Conservation (phyloP, 2,797 vertebrate species). For the Acropternis orthonyx region DNA sequence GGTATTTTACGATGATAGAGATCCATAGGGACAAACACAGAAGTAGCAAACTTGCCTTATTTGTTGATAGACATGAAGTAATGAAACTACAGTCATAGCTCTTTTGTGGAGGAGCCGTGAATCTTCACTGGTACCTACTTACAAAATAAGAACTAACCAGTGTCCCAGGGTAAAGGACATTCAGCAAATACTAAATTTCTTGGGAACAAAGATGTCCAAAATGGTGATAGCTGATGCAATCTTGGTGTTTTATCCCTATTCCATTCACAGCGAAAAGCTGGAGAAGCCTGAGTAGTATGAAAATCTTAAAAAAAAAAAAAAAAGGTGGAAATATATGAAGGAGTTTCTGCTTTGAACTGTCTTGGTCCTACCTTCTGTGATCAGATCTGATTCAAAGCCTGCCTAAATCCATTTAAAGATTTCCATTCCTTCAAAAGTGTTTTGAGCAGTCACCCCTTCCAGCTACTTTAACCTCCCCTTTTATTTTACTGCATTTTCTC, state of each 20-base stretch:
- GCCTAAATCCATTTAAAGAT: neutral
- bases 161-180: neutral
- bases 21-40: neutral
- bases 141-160: neutral
- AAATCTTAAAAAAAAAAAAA: neutral
- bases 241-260: neutral
- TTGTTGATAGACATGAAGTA: neutral
- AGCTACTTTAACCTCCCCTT: neutral
- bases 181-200: constrained; percentile 10
- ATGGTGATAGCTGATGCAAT: neutral
- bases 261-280: neutral
- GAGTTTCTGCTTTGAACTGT: neutral
- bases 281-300: neutral
- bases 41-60: neutral
- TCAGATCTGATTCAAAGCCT: neutral
- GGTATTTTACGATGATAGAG: neutral
- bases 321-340: neutral
- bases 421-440: neutral
- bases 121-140: neutral
- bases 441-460: neutral
- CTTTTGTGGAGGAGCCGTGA: neutral
- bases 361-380: neutral
- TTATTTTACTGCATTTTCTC: neutral
- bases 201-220: neutral
- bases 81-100: neutral